These are phyloP conservation scores for Choreutis nemorana DNA, from an alignment of 2,888 invertebrate genomes.

Conservation along the genomic window DNA sequence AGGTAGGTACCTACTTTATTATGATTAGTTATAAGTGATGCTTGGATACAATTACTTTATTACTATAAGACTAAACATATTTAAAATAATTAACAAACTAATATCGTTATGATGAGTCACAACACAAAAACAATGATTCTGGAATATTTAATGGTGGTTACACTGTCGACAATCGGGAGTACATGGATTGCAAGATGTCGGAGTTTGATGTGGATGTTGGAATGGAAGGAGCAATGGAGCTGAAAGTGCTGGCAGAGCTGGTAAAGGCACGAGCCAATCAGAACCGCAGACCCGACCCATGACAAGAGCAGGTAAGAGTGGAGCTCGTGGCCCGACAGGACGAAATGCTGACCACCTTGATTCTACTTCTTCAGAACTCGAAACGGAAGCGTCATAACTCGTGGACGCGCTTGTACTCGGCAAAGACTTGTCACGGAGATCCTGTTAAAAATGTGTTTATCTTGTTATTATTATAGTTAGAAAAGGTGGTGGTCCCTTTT, in stretches of 20 bases:
- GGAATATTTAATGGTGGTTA: constrained; percentile 30
- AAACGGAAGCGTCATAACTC: constrained; percentile 37
- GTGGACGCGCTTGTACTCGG: constrained; percentile 17
- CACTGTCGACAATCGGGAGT: constrained; percentile 57
- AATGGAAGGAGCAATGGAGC: constrained; percentile 44
- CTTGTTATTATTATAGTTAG: background rate
- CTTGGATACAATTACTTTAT: too few relatives aligned
- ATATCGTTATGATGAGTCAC: background rate
- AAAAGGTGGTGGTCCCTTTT: background rate
- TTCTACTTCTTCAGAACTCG: constrained; percentile 41
- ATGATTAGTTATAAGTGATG: too few relatives aligned
- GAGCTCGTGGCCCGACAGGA: constrained; percentile 55
- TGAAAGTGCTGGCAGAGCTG: constrained; percentile 45
- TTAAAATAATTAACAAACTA: background rate
- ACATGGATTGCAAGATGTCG: constrained; percentile 41
- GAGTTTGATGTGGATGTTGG: constrained; percentile 35
- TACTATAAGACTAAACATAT: too few relatives aligned
- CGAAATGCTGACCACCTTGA: constrained; percentile 57
- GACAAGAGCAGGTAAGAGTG: constrained; percentile 48
- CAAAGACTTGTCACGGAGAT: constrained; percentile 35
- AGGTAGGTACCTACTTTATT: too few relatives aligned
- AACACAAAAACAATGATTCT: background rate
- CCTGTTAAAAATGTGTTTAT: constrained; percentile 19
- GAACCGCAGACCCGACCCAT: constrained; percentile 62
- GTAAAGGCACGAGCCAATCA: constrained; percentile 57